Base-by-base conservation (phyloP, 2,797 vertebrate species). In the Arrhamphus sclerolepis region DNA sequence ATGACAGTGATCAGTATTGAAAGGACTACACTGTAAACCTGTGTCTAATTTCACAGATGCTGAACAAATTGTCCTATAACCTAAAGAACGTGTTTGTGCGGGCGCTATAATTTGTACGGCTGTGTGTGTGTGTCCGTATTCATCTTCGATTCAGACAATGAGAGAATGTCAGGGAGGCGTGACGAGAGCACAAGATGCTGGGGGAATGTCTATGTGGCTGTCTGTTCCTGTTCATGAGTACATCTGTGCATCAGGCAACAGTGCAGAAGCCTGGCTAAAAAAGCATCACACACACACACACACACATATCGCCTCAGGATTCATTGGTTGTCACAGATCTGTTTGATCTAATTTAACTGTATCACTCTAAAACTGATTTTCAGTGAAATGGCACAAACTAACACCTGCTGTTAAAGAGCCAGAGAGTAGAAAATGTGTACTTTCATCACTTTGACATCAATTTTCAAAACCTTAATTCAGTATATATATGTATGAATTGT, bases 11-110 rank as follows among this genome's bases (percentile, higher is more conserved):
- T 88, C 76, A 85, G 75, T 86, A 87, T 72, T 89, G 86, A 90
- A 88, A 88, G 82, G 83, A 65, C 74, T 73, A 84, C 83, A 78
- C 66, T 72, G 84, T 88, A 87, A 84, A 85, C 71, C 83, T 78
- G 62, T 90, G 88, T 91, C 88, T 90, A 90, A 90, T 91, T 89
- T 89, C 87, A 91, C 84, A 89, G 85, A 87, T 81, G 77, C 86
- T 90, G 86, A 89, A 89, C 88, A 89, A 89, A 90, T 89, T 88
- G 81, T 89, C 85, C 77, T 82, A 77, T 61, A 80, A 84, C 82
- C 80, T 87, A 81, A 85, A 83, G 78, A 86, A 77, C 29, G 65
- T 81, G 80, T 73, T 81, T 47, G 58, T 78, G 70, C 10, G 56
- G 41, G 61, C 66, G 66, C 61, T 75, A 42, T 84, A 82, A 85